phyloP scores from a whole-genome alignment of 2,888 invertebrate genomes.

The Creontiades dilutus region DNA sequence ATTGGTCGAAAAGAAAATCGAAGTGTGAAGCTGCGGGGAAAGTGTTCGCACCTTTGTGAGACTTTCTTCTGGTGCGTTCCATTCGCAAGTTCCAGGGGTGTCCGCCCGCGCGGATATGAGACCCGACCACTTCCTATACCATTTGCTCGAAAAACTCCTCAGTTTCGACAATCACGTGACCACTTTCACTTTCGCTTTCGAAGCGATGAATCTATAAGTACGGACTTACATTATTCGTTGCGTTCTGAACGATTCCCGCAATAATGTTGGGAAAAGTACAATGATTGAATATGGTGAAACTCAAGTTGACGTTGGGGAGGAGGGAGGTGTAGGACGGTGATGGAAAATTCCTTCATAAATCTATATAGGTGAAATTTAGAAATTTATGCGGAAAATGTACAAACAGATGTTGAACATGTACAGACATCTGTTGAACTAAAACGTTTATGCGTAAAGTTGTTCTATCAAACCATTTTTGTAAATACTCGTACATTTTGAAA shows the following conservation, averaged over 20 bases:
- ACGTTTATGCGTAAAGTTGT: no score
- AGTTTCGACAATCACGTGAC: slow-evolving; percentile 37
- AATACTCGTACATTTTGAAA: no score
- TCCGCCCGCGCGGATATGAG: slow-evolving; percentile 17
- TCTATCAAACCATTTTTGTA: no score
- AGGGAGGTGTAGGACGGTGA: no score
- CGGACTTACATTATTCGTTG: background rate
- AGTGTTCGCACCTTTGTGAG: slow-evolving; percentile 3
- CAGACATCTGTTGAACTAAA: no score
- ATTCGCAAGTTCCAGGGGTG: slow-evolving; percentile 10
- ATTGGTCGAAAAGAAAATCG: background rate
- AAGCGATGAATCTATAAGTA: background rate
- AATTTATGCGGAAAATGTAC: no score
- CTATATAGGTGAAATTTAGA: no score
- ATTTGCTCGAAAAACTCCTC: slow-evolving; percentile 11
- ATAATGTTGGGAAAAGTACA: background rate
- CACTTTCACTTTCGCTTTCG: slow-evolving; percentile 45
- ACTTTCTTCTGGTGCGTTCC: slow-evolving; percentile 27
- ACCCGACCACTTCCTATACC: slow-evolving; percentile 13
- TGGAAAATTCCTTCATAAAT: no score
- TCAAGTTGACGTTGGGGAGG: background rate
- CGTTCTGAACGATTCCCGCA: background rate
- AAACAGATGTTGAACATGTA: no score
- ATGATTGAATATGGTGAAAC: no score
- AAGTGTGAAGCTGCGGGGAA: slow-evolving; percentile 27